These are phyloP conservation scores for Mamestra configurata DNA, from an alignment of 1,140 invertebrate genomes.

Conservation along the genomic window DNA sequence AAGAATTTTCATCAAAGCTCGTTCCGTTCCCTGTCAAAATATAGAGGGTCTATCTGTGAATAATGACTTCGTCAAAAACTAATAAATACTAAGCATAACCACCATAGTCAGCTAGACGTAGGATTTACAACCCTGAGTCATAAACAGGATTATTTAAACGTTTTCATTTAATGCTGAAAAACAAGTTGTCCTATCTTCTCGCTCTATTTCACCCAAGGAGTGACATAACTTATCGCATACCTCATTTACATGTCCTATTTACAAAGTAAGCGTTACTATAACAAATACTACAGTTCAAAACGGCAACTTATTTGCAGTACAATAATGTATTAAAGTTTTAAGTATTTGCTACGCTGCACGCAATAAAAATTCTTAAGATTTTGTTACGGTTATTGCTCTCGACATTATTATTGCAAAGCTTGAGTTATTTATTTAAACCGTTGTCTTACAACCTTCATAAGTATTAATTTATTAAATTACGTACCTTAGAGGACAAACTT, in stretches of 20 bases:
- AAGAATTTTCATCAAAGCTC: too few relatives aligned
- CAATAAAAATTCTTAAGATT: constrained; percentile 31
- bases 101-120: neutral
- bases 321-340: constrained; percentile 17
- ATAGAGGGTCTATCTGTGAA: neutral
- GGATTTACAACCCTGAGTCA: neutral
- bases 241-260: constrained; percentile 36
- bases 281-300: neutral
- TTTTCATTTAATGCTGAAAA: constrained; percentile 7
- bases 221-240: constrained; percentile 39
- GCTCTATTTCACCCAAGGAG: constrained; percentile 18
- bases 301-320: constrained; percentile 8
- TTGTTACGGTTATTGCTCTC: constrained; percentile 36
- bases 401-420: neutral
- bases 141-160: neutral
- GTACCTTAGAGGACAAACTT: too few relatives aligned
- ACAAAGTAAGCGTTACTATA: constrained; percentile 1
- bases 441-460: neutral
- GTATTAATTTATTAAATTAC: too few relatives aligned
- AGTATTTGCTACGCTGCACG: constrained; percentile 19
- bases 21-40: too few relatives aligned
- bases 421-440: constrained; percentile 1
- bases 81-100: neutral
- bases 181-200: constrained; percentile 12
- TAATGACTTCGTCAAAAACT: neutral